phyloP scores from a whole-genome alignment of 1,140 invertebrate genomes.

The Lepidurus apus region DNA sequence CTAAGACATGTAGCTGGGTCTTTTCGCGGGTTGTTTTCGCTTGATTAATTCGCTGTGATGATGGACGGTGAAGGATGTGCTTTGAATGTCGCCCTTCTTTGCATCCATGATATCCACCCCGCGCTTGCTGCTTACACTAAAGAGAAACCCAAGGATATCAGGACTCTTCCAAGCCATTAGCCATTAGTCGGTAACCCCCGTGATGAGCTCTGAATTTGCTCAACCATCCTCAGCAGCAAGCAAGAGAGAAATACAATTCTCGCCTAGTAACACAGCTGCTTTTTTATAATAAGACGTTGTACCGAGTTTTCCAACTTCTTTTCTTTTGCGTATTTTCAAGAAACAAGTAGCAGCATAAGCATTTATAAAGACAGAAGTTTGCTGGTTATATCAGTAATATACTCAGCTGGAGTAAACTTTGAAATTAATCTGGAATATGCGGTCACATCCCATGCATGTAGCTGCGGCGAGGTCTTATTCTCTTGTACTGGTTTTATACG shows the following conservation, averaged over 20 bases:
- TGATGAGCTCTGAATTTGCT: constrained; percentile 21
- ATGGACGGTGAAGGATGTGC: constrained; percentile 17
- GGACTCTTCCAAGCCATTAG: constrained; percentile 10
- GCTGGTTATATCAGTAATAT: background rate
- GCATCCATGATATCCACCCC: constrained; percentile 3
- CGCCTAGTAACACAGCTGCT: background rate
- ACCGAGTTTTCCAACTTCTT: background rate
- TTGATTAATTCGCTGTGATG: constrained; percentile 19
- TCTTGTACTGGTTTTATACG: background rate
- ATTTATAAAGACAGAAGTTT: background rate
- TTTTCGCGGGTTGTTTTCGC: constrained; percentile 14
- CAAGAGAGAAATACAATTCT: background rate
- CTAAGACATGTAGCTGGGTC: background rate
- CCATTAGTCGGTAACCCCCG: constrained; percentile 20
- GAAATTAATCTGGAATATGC: constrained; percentile 17
- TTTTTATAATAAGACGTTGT: background rate
- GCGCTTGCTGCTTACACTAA: background rate
- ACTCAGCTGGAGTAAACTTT: background rate
- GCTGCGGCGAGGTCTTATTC: background rate
- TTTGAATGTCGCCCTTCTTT: constrained; percentile 8
- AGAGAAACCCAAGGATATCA: constrained; percentile 4
- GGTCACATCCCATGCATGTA: background rate
- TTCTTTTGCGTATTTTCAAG: background rate
- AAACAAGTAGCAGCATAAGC: background rate
- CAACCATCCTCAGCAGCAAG: constrained; percentile 8